Evolutionary conservation across 2,113 vertebrate species (phyloP), one percentile per base, ranked within the genome.

Genomic region (Panthera uncia): DNA sequence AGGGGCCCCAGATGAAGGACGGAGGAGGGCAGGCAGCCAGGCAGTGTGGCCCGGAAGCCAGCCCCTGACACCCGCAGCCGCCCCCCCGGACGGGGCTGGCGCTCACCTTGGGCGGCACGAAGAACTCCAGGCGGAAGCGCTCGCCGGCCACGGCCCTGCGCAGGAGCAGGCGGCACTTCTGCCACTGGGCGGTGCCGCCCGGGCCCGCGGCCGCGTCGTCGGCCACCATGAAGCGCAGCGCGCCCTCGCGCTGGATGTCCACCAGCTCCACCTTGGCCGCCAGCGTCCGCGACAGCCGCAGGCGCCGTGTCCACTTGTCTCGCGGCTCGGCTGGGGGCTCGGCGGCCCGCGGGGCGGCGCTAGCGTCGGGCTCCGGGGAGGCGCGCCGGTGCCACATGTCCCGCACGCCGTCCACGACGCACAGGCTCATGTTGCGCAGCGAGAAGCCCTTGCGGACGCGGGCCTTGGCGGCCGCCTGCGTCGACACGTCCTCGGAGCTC

Each of bases 381-480:
- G 99, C 98, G 50, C 99, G 99, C 50, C 99, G 98, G 93, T 99
- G 99, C 99, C 99, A 99, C 99, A 99, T 99, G 98, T 99, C 99
- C 91, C 99, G 99, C 97, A 99, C 99, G 0, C 99, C 99, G 0
- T 99, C 99, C 98, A 99, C 99, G 97, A 99, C 99, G 1, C 99
- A 99, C 95, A 99, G 98, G 94, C 99, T 99, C 99, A 99, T 99
- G 98, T 99, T 99, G 97, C 99, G 99, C 98, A 99, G 98, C 1
- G 99, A 99, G 96, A 99, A 99, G 93, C 99, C 99, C 94, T 99
- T 99, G 97, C 99, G 99, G 97, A 99, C 99, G 76, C 99, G 99
- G 36, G 99, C 98, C 97, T 99, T 99, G 81, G 99, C 89, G 36
- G 99, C 98, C 0, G 98, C 97, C 0, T 98, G 98, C 63, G 99